These are phyloP conservation scores for Meda fulgida DNA, from an alignment of 2,797 vertebrate species.

Conservation along the genomic window DNA sequence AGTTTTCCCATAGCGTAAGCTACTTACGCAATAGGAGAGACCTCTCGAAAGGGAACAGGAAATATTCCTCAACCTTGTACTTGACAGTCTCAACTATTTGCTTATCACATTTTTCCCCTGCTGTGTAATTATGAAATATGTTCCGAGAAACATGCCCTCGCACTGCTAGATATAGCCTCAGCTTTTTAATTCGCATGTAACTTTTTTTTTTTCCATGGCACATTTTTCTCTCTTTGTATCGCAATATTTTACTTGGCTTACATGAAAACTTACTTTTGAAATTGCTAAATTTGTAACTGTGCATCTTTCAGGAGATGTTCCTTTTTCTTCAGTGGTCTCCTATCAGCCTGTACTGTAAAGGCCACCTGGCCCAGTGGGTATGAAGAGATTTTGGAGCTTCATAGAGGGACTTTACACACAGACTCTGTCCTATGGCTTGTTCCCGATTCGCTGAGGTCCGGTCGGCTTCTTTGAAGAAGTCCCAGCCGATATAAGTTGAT, in stretches of 20 bases:
- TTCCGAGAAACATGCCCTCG: slow-evolving; percentile 2
- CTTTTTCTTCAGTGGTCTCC: slow-evolving; percentile 47
- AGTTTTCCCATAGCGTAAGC: no score
- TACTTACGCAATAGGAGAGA: no score
- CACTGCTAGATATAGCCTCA: background rate
- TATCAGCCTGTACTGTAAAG: slow-evolving; percentile 59
- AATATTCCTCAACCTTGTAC: slow-evolving; percentile 37
- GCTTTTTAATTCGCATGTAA: slow-evolving; percentile 7
- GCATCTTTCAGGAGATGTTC: slow-evolving; percentile 25
- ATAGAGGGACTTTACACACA: slow-evolving; percentile 50
- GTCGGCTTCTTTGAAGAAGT: slow-evolving; percentile 53
- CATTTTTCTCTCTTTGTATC: slow-evolving; percentile 7
- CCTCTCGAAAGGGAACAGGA: no score
- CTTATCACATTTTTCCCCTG: slow-evolving; percentile 36
- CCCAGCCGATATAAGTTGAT: slow-evolving; percentile 43
- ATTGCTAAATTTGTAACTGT: background rate
- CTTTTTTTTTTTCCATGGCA: background rate
- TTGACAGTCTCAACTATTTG: slow-evolving; percentile 11
- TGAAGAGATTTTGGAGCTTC: slow-evolving; percentile 46
- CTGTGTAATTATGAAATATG: slow-evolving; percentile 25
- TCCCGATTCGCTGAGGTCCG: slow-evolving; percentile 37
- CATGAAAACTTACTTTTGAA: background rate
- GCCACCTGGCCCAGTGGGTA: slow-evolving; percentile 54
- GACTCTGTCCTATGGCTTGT: slow-evolving; percentile 38
- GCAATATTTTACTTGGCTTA: slow-evolving; percentile 15